phyloP scores from a whole-genome alignment of 1,140 invertebrate species.

The Heliconius melpomene region DNA sequence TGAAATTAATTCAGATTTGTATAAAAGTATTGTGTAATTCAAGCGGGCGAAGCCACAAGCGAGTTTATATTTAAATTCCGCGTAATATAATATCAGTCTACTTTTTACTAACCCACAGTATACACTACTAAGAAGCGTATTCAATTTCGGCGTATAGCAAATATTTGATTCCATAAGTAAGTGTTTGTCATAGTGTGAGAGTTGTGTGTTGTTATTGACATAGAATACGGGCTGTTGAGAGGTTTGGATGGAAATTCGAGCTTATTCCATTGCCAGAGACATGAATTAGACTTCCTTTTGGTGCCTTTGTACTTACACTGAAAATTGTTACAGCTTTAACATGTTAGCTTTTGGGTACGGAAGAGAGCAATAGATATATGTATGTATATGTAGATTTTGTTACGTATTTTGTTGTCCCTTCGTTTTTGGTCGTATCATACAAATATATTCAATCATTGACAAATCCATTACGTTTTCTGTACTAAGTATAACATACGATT shows the following conservation, averaged over 20 bases:
- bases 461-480: no score
- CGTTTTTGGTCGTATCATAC: no score
- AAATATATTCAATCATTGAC: no score
- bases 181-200: conserved; percentile 33
- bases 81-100: conserved; percentile 1
- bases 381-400: not conserved
- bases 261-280: conserved; percentile 5
- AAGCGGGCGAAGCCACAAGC: no score
- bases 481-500: no score
- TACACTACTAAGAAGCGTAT: conserved; percentile 24
- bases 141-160: conserved; percentile 31
- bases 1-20: no score
- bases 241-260: conserved; percentile 5
- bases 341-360: conserved; percentile 5
- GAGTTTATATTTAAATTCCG: not conserved
- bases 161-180: conserved; percentile 38
- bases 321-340: conserved; percentile 18
- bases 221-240: conserved; percentile 17
- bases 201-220: conserved; percentile 34
- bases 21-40: no score
- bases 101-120: not conserved
- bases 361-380: not conserved
- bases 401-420: no score
- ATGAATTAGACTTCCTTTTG: not conserved
- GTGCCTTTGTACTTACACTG: not conserved